Evolutionary conservation across 2,888 invertebrate species (phyloP).

Genomic region (Masnerella sp.): DNA sequence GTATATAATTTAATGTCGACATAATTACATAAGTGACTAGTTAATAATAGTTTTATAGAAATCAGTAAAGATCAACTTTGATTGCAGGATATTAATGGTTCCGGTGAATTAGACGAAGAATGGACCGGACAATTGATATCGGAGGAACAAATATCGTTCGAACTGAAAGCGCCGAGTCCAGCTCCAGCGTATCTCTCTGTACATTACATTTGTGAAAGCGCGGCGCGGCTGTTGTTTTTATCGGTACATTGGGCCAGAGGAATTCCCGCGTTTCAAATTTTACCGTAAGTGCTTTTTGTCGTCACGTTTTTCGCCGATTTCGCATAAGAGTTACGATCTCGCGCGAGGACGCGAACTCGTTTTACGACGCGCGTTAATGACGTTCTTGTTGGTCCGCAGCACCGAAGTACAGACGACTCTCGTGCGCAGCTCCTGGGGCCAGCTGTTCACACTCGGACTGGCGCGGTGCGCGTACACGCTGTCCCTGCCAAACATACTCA

Average conservation of each 20-base stretch:
- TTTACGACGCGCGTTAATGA: conserved; percentile 6
- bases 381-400: conserved; percentile 77
- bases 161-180: conserved; percentile 86
- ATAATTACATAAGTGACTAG: too few relatives aligned
- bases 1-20: too few relatives aligned
- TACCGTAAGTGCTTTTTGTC: conserved; percentile 81
- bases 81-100: conserved; percentile 74
- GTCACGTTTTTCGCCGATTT: conserved; percentile 19
- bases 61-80: not conserved
- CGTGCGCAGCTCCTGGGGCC: conserved; percentile 94
- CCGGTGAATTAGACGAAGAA: conserved; percentile 75
- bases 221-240: conserved; percentile 92
- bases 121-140: conserved; percentile 83
- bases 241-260: conserved; percentile 94
- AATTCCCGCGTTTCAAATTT: conserved; percentile 88
- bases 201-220: conserved; percentile 97
- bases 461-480: conserved; percentile 90
- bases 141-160: conserved; percentile 85
- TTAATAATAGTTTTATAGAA: too few relatives aligned
- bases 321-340: conserved; percentile 26
- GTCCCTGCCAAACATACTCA: conserved; percentile 88
- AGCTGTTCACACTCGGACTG: conserved; percentile 93
- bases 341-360: not conserved
- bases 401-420: conserved; percentile 90
- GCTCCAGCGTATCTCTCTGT: conserved; percentile 94